Evolutionary conservation across 2,113 vertebrate species (phyloP), one percentile per base, ranked within the genome.

Genomic region (Nesoenas mayeri): DNA sequence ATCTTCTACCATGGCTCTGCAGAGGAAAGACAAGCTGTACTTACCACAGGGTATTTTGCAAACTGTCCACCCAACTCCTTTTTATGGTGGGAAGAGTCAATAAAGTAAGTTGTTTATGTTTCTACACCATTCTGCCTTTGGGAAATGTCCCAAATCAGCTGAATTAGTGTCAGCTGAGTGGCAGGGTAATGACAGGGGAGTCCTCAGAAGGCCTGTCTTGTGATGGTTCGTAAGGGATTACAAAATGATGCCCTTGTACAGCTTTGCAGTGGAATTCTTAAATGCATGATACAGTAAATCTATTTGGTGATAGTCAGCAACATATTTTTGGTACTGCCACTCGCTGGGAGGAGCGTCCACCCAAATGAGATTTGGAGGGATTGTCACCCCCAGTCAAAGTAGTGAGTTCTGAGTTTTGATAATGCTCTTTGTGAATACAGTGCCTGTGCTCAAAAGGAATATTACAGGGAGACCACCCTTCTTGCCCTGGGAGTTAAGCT

Each of bases 401-500:
- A 73, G 75, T 93, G 88, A 73, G 88, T 95, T 94, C 83, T 95
- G 79, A 81, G 44, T 91, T 82, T 51, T 72, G 61, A 60, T 83
- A 91, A 83, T 85, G 65, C 72, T 93, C 82, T 95, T 82, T 97
- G 86, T 83, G 54, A 91, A 88, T 81, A 93, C 88, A 70, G 50
- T 91, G 95, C n/a, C 92, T 71, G 53, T 58, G 56, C 70, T 95
- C 70, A 71, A 85, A 88, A 91, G 70, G 89, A 79, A 61, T 77
- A 40, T 19, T 95, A 66, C 92, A 96, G 29, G 81, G 90, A 92
- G 96, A 92, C 92, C 94, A 95, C 87, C 92, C 88, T 90, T 66
- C 89, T 95, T 47, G 91, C 74, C 62, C 67, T 69, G 88, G 78
- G 93, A 86, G 60, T 64, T 94, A 94, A 88, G 66, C 93, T 89